These are phyloP conservation scores for Deladenus siricidicola DNA, from an alignment of 2,888 invertebrate species.

Conservation along the genomic window DNA sequence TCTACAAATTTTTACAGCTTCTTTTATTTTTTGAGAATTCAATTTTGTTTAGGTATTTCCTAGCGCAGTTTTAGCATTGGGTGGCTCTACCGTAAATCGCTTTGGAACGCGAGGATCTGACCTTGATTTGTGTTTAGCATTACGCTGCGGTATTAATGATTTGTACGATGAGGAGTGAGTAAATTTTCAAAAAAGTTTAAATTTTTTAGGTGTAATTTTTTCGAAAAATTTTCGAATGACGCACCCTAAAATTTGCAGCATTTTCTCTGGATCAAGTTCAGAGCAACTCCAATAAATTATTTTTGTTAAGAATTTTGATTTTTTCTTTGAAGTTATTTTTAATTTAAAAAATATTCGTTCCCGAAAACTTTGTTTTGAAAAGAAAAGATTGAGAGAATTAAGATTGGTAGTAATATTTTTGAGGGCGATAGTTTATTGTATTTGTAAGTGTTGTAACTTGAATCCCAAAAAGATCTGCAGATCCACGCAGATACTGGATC, in stretches of 20 bases:
- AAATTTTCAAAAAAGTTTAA: no score
- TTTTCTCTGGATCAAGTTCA: no score
- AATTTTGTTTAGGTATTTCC: not conserved
- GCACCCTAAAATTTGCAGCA: no score
- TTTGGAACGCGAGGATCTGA: conserved; percentile 24
- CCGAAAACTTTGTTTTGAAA: not conserved
- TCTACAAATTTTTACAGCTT: not conserved
- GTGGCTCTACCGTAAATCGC: conserved; percentile 24
- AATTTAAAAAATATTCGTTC: conserved; percentile 1
- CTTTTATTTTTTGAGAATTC: not conserved
- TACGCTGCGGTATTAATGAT: conserved; percentile 13
- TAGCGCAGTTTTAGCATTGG: conserved; percentile 11
- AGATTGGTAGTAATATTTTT: no score
- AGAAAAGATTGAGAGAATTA: not conserved
- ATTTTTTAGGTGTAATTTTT: no score
- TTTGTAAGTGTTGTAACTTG: no score
- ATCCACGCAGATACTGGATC: no score
- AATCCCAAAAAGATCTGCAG: no score
- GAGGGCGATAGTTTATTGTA: no score
- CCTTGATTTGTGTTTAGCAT: conserved; percentile 23
- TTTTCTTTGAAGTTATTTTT: not conserved
- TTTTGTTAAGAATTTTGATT: no score
- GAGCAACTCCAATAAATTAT: no score
- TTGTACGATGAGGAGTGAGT: conserved; percentile 10
- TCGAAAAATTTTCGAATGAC: no score